Conservation (phyloP, 2,797 vertebrate genomes). For the Glossophaga mutica region DNA sequence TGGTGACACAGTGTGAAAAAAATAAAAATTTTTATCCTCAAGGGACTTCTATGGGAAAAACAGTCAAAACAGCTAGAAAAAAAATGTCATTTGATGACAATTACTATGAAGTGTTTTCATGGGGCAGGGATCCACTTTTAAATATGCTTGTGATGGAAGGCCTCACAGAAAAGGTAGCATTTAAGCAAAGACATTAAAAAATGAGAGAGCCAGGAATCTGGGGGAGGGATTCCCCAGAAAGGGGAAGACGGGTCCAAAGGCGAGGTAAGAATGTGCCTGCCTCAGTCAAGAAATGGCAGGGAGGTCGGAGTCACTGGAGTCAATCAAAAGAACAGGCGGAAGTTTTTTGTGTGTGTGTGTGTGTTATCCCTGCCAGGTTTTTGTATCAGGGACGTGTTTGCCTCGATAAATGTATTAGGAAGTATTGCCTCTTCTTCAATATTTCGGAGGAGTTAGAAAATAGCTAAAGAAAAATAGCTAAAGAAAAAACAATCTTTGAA, state of each 20-base stretch:
- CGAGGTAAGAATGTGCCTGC: background rate
- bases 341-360: background rate
- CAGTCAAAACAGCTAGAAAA: background rate
- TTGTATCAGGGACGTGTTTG: background rate
- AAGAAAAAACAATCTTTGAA: background rate
- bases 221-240: background rate
- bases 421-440: background rate
- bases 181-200: background rate
- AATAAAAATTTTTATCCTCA: background rate
- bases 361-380: background rate
- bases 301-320: fast-evolving
- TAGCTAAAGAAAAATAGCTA: background rate
- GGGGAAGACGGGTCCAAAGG: background rate
- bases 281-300: background rate
- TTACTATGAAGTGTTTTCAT: background rate
- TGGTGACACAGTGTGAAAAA: background rate
- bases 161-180: background rate
- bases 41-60: background rate
- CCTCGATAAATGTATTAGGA: background rate
- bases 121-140: background rate
- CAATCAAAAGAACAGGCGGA: background rate
- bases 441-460: background rate
- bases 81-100: background rate
- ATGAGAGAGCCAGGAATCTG: background rate
- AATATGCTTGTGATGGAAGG: background rate